Evolutionary conservation across 2,888 invertebrate genomes (phyloP).

Genomic region (Melinaea menophilus): DNA sequence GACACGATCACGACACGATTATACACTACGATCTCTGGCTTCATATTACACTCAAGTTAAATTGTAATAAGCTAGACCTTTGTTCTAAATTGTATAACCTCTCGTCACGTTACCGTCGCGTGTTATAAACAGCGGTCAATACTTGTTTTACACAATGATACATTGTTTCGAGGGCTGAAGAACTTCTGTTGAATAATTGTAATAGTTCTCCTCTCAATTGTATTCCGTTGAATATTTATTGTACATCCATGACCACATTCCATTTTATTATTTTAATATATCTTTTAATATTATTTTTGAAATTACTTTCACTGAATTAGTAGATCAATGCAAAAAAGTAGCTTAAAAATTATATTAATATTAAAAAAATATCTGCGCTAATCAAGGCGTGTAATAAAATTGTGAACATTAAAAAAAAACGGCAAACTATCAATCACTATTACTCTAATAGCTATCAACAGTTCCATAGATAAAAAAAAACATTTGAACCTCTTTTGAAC

Average conservation of each 20-base stretch:
- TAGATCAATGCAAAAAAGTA: neutral
- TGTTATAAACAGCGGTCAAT: slow-evolving; percentile 34
- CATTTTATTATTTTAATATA: slow-evolving; percentile 7
- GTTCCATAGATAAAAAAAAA: slow-evolving; percentile 43
- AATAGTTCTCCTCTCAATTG: slow-evolving; percentile 35
- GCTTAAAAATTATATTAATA: neutral
- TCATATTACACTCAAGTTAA: too few relatives aligned
- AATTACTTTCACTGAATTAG: neutral
- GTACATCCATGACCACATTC: slow-evolving; percentile 23
- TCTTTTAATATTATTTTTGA: neutral
- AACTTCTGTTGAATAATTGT: slow-evolving; percentile 59
- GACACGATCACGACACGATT: slow-evolving; percentile 27
- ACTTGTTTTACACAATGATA: slow-evolving; percentile 59
- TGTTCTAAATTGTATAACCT: too few relatives aligned
- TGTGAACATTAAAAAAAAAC: slow-evolving; percentile 33
- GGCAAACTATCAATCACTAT: slow-evolving; percentile 37
- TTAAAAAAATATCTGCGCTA: neutral
- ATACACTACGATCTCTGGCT: neutral
- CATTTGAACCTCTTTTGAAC: slow-evolving; percentile 53
- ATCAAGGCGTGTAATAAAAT: slow-evolving; percentile 30
- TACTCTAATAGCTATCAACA: slow-evolving; percentile 47
- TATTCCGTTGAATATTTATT: slow-evolving; percentile 55
- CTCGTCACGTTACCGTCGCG: slow-evolving; percentile 28
- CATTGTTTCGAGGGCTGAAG: slow-evolving; percentile 56
- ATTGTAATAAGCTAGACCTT: too few relatives aligned